Base-by-base conservation (phyloP, 2,888 invertebrate species). In the Seladonia tumulorum region DNA sequence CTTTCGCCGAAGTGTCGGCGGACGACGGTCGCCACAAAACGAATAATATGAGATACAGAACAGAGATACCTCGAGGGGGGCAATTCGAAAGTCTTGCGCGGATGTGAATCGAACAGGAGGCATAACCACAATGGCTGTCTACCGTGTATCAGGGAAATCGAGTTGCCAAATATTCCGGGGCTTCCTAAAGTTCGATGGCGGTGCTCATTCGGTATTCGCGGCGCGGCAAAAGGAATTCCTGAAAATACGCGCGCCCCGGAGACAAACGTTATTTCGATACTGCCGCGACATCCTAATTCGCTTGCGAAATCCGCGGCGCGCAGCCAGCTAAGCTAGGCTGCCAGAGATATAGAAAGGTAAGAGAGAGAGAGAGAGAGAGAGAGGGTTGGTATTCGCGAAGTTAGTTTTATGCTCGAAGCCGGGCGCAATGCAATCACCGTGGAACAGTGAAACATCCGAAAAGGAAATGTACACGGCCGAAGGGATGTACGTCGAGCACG, bases 351-450 rank as follows among this genome's bases (percentile, higher is more conserved):
- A 16, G 63, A 29, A 29, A 16, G 7, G 57, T 29, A 16, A 29
- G 63, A 45, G n/a, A 66, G 73, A 42, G 68, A 74, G 70, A 10
- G 22, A 3, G 29, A 2, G 25, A 29, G 53, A 5, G 66, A 76
- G 74, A 10, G 29, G 14, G 47, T n/a, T 49, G 63, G 14, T 85
- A 83, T 87, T 89, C 85, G 90, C 81, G 91, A 93, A 93, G 89
- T 92, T 92, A 91, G 91, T 90, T 92, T 92, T 86, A 87, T 88
- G 89, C 86, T 81, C 77, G 82, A 45, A 60, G 70, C 73, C 76
- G 75, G 78, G 83, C 85, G 79, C 87, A 87, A 92, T 91, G 90
- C 92, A 92, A 92, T 92, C 92, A 92, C 86, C 45, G 88, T 29
- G 89, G 83, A 86, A 87, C 87, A 80, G 73, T 83, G 85, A 85